phyloP scores from a whole-genome alignment of 2,113 vertebrate genomes.

The Cyanocitta stelleri region DNA sequence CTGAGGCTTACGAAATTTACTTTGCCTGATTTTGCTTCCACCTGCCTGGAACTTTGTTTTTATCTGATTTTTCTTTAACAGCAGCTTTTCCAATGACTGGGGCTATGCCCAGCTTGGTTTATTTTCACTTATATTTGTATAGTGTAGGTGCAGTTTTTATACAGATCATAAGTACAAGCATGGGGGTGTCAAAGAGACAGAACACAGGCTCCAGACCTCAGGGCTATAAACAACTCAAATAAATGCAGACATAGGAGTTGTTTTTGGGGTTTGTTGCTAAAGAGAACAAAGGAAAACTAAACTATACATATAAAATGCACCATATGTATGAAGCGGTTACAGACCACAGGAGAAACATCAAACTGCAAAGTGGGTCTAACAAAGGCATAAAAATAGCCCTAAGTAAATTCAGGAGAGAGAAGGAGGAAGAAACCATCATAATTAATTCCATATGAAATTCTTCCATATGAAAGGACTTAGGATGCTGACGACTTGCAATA shows the following conservation, averaged over 20 bases:
- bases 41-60: background rate
- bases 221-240: background rate
- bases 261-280: background rate
- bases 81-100: background rate
- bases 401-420: background rate
- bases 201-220: background rate
- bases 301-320: background rate
- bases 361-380: background rate
- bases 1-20: background rate
- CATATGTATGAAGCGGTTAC: background rate
- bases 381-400: background rate
- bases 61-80: background rate
- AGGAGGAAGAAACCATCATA: background rate
- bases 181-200: background rate
- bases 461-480: background rate
- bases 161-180: background rate
- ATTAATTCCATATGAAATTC: background rate
- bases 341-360: background rate
- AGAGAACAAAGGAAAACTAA: background rate
- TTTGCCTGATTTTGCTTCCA: background rate
- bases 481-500: background rate
- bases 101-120: background rate
- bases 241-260: background rate
- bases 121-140: background rate
- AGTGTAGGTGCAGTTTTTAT: background rate